Percentiles rank a stretch among this genome's conserved stretches.
These are phyloP conservation scores for Phenacoccus solenopsis DNA, from an alignment of 1,140 invertebrate species.

Conservation along the genomic window DNA sequence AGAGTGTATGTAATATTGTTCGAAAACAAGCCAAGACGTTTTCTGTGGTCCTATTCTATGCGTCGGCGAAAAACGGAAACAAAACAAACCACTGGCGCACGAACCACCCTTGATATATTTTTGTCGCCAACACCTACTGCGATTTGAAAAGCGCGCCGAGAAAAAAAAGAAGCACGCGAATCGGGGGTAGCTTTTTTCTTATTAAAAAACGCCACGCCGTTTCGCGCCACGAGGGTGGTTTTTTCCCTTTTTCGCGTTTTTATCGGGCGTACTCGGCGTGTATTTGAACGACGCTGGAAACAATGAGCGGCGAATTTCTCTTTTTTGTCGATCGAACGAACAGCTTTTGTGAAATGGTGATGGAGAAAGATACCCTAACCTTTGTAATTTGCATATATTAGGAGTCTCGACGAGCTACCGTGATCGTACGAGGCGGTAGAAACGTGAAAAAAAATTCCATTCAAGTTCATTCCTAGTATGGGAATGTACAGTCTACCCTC, in stretches of 20 bases:
- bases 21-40: slow-evolving; percentile 14
- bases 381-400: no score
- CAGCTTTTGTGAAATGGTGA: no score
- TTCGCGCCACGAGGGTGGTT: not conserved
- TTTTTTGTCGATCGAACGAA: no score
- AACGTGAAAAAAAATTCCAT: no score
- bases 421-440: no score
- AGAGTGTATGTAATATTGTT: slow-evolving; percentile 12
- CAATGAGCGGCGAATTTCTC: no score
- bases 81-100: slow-evolving; percentile 5
- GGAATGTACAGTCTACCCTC: no score
- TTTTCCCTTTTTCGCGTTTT: not conserved
- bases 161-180: slow-evolving; percentile 1
- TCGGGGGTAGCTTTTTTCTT: not conserved
- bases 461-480: no score
- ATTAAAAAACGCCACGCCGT: not conserved
- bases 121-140: slow-evolving; percentile 10
- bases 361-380: no score
- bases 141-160: not conserved
- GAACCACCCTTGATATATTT: slow-evolving; percentile 6
- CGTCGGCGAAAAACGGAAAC: slow-evolving; percentile 5
- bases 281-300: no score
- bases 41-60: slow-evolving; percentile 2
- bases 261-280: not conserved
- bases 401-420: no score